Base-by-base conservation (phyloP, 2,113 vertebrate species). In the Dascyllus trimaculatus region DNA sequence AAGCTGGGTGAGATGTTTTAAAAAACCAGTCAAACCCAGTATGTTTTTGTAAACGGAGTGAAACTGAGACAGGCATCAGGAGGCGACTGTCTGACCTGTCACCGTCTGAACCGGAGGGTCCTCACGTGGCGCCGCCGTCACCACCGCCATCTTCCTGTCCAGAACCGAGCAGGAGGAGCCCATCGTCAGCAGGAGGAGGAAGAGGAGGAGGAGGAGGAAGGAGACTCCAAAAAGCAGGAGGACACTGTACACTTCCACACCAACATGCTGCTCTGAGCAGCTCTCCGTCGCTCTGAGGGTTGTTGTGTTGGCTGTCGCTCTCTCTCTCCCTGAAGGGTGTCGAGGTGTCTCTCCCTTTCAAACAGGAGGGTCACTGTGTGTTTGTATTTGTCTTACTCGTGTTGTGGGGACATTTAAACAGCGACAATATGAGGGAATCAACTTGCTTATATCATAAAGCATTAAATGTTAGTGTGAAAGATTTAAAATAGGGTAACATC, bases 161-260 rank as follows among this genome's bases (percentile, higher is more conserved):
- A 83, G 71, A 65, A 35, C 52, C 1, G 80, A 81, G 64, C 86
- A 88, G 79, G 24, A 83, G 60, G 86, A 88, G 68, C 89, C 89
- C 89, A 88, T 88, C 11, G 29, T 65, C n/a, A 67, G 59, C 45
- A 29, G 19, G 40, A 45, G 15, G 8, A 29, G 4, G 25, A 72
- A n/a, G 53, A 57, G 25, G 35, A 76, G 63, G 63, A 71, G 35
- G 15, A 45, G 49, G 60, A 68, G 19, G 25, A 46, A 18, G 45
- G 26, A 65, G 19, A 4, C 59, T n/a, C 63, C 73, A 11, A 13
- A 67, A 26, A 49, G 19, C 49, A 2, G 2, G 29, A 74, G 53
- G 45, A 46, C 38, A 51, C 21, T 69, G 21, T 7, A 5, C 53
- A 10, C 54, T 65, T 73, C 53, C n/a, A 60, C 57, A 22, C 52